Percentiles rank a stretch among this genome's conserved stretches.
These are phyloP conservation scores for Sarcophaga rosellei DNA, from an alignment of 2,888 invertebrate genomes.

Conservation along the genomic window DNA sequence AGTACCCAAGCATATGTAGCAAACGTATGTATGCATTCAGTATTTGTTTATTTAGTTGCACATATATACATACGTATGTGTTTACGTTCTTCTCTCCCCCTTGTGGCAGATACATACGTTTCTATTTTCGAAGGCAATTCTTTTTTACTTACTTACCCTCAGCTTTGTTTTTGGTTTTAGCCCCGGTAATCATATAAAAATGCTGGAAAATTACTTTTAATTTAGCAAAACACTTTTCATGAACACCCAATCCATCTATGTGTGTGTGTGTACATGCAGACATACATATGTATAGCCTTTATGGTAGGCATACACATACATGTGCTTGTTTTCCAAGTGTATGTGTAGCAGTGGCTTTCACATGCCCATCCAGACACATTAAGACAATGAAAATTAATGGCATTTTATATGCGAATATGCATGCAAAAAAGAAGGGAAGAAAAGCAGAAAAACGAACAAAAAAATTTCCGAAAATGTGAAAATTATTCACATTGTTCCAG, in stretches of 20 bases:
- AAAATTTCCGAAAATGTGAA: slow-evolving; percentile 27
- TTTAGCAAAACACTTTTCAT: slow-evolving; percentile 63
- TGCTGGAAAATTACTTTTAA: slow-evolving; percentile 67
- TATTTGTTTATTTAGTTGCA: background rate
- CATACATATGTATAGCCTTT: background rate
- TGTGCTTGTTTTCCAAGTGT: background rate
- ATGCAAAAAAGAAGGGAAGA: too few species aligned
- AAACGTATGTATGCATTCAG: background rate
- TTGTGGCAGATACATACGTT: background rate
- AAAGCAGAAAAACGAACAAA: too few species aligned
- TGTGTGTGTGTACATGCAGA: background rate
- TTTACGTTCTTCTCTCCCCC: background rate
- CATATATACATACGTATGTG: background rate
- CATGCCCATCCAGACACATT: slow-evolving; percentile 61
- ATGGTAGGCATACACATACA: too few species aligned
- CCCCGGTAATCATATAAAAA: slow-evolving; percentile 55
- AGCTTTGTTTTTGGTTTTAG: background rate
- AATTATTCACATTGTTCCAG: slow-evolving; percentile 35
- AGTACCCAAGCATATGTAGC: background rate
- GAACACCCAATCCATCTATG: background rate
- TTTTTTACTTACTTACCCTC: slow-evolving; percentile 16
- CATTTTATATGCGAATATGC: slow-evolving; percentile 51
- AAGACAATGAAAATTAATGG: slow-evolving; percentile 67
- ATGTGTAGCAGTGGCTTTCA: background rate
- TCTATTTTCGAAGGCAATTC: background rate